A percentile compares a stretch with the other conserved stretches of the same genome.
phyloP scores from a whole-genome alignment of 2,888 invertebrate genomes.

The Ectobius pallidus region DNA sequence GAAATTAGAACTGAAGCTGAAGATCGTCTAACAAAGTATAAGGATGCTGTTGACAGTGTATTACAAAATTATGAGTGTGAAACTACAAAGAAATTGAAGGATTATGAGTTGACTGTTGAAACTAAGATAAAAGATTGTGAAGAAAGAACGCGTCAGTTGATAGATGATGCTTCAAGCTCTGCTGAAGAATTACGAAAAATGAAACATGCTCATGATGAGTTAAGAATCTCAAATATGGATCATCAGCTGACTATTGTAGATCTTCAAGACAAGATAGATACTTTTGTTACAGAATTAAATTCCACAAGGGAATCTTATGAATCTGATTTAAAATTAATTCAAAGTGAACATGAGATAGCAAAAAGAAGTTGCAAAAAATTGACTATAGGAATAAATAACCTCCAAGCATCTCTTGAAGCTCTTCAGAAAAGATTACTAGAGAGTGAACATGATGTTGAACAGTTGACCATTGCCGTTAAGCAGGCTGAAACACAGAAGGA shows the following conservation, averaged over 20 bases:
- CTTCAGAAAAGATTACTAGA: conserved; percentile 37
- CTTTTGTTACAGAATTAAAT: conserved; percentile 32
- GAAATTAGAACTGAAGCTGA: not conserved
- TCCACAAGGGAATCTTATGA: not conserved
- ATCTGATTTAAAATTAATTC: conserved; percentile 1
- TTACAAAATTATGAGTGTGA: conserved; percentile 15
- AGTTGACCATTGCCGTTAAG: conserved; percentile 7
- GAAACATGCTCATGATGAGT: conserved; percentile 29
- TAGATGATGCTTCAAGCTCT: not conserved
- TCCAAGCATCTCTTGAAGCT: conserved; percentile 38
- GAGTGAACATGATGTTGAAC: conserved; percentile 34
- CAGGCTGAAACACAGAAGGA: conserved; percentile 1
- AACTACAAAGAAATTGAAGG: not conserved
- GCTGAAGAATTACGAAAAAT: conserved; percentile 15
- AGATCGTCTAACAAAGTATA: not conserved
- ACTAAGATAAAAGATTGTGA: conserved; percentile 3
- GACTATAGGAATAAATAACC: conserved; percentile 34
- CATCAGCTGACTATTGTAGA: conserved; percentile 37
- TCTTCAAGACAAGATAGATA: conserved; percentile 38
- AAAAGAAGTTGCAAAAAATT: conserved; percentile 37
- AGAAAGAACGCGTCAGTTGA: not conserved
- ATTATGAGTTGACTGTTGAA: not conserved
- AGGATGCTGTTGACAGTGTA: not conserved
- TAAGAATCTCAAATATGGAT: conserved; percentile 37
- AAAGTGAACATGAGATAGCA: not conserved